These are phyloP conservation scores for Platycnemis pennipes DNA, from an alignment of 2,888 invertebrate genomes.

Conservation along the genomic window DNA sequence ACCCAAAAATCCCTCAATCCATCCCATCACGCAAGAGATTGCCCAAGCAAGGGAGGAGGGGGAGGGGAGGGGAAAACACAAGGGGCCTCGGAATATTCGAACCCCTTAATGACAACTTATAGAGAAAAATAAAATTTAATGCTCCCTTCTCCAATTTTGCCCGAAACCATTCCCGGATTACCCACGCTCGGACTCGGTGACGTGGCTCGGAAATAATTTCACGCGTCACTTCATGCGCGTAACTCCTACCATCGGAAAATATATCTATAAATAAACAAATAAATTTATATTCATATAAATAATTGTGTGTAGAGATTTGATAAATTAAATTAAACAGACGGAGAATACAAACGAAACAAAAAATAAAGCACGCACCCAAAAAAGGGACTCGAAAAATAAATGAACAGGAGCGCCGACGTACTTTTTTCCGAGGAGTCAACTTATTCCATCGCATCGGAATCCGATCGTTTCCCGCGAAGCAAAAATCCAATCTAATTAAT, in stretches of 20 bases:
- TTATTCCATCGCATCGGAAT: neutral
- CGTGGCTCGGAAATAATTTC: neutral
- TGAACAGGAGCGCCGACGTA: neutral
- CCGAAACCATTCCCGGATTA: neutral
- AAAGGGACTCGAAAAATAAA: neutral
- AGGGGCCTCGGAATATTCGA: neutral
- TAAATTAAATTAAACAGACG: neutral
- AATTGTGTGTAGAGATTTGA: no score
- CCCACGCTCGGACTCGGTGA: neutral
- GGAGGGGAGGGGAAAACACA: neutral
- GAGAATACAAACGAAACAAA: neutral
- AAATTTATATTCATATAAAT: no score
- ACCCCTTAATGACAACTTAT: constrained; percentile 26
- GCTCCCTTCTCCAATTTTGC: neutral
- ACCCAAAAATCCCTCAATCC: constrained; percentile 8
- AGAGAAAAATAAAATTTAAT: neutral
- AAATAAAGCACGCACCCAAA: neutral
- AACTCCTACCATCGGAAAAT: neutral
- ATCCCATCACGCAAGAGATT: neutral
- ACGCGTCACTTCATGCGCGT: neutral
- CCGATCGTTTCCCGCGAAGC: neutral
- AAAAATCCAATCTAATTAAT: constrained; percentile 39
- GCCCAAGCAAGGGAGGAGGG: no score
- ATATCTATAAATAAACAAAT: neutral
- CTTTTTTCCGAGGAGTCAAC: neutral